Base-by-base conservation (phyloP, 1,140 invertebrate species). In the Sinonovacula constricta region DNA sequence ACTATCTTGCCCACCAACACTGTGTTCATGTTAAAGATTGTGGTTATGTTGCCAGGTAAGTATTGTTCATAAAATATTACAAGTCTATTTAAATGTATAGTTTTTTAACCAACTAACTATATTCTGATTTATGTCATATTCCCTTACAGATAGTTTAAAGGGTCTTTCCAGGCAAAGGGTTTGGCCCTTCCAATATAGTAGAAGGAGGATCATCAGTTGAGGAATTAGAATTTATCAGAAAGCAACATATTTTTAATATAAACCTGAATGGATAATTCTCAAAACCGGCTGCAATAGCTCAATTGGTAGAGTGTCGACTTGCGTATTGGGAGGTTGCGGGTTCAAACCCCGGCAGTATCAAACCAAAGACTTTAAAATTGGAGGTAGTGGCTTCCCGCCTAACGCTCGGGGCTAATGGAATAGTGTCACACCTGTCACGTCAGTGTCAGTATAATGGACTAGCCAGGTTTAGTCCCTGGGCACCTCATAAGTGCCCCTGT, bases 31-130 rank as follows among this genome's bases (percentile, higher is more conserved):
- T 88, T 31, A 70, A 86, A 54, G 81, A 88, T 18, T 88, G 87
- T 82, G 91, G 96, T 51, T 93, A 94, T 88, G 93, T 96, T 15
- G 95, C 96, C n/a, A 92, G 92, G 81, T 90, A 84, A 85, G 80
- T 65, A 14, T 4, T 18, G 57, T 31, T 63, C 57, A 67, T n/a
- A n/a, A n/a, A n/a, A n/a, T n/a, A n/a, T n/a, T n/a, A n/a, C n/a
- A 33, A 18, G 15, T 10, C 30, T 14, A 10, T 75, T n/a, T 75
- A 7, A 18, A 31, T 65, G 51, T 22, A 33, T 33, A 3, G 26
- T 26, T 18, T n/a, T 18, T 26, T 18, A 59, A 12, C 14, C 18
- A 14, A 26, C 26, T 18, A 14, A 18, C 0, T 14, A 0, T 51
- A 33, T n/a, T 65, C 33, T 36, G 12, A n/a, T 12, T 22, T 15